Percentiles rank a stretch among this genome's conserved stretches.
phyloP scores from a whole-genome alignment of 1,140 invertebrate species.

The Elymnias hypermnestra region DNA sequence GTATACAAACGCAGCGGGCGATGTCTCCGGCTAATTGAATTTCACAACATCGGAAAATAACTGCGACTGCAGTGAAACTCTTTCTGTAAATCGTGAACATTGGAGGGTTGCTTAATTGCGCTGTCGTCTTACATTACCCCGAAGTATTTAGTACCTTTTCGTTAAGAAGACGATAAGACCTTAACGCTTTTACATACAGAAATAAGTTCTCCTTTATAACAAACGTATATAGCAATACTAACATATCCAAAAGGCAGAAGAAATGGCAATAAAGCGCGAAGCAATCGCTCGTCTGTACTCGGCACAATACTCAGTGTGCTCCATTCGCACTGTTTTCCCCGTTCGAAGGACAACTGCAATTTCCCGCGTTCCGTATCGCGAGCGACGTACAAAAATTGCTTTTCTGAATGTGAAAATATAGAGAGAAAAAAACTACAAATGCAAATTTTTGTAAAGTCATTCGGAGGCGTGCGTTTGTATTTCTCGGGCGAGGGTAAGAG shows the following conservation, averaged over 20 bases:
- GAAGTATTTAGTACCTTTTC: constrained; percentile 25
- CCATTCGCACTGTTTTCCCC: constrained; percentile 51
- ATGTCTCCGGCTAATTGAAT: constrained; percentile 57
- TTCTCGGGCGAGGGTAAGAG: constrained; percentile 64
- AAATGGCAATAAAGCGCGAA: constrained; percentile 55
- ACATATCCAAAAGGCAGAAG: constrained; percentile 42
- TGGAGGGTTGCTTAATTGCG: constrained; percentile 30
- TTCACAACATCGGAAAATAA: constrained; percentile 52
- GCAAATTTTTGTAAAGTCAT: constrained; percentile 75
- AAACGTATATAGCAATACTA: background rate
- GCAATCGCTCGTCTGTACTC: constrained; percentile 50
- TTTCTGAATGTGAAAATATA: constrained; percentile 71
- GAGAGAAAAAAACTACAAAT: constrained; percentile 61
- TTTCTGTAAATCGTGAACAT: constrained; percentile 43
- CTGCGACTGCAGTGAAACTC: constrained; percentile 44
- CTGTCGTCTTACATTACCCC: constrained; percentile 27
- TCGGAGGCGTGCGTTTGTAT: constrained; percentile 71
- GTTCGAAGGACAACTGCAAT: constrained; percentile 58
- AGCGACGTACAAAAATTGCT: constrained; percentile 73
- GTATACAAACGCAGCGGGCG: constrained; percentile 44
- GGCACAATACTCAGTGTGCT: constrained; percentile 51
- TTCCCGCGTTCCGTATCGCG: constrained; percentile 68
- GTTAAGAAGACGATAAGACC: constrained; percentile 2
- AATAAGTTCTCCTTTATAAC: too few relatives aligned
- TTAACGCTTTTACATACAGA: background rate